phyloP scores from a whole-genome alignment of 2,113 vertebrate genomes.

The Hoplias malabaricus region DNA sequence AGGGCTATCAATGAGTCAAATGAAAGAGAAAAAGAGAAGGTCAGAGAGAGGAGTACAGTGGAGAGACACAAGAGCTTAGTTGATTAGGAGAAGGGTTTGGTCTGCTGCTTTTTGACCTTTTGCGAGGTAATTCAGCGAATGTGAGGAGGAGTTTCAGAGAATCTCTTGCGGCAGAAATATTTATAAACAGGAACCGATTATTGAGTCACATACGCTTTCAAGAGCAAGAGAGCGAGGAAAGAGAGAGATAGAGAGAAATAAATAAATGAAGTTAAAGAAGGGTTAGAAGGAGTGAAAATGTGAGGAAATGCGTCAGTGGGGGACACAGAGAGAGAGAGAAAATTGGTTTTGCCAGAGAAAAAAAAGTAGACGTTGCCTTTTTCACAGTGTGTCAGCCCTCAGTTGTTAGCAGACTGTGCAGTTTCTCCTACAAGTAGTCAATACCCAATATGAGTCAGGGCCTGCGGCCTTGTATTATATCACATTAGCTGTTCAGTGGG shows the following conservation, averaged over 20 bases:
- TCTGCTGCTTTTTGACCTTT: background rate
- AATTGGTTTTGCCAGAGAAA: background rate
- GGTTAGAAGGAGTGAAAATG: background rate
- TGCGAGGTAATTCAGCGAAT: background rate
- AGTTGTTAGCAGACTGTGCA: background rate
- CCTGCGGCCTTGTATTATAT: background rate
- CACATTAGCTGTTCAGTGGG: background rate
- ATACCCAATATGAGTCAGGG: background rate
- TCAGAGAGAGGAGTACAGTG: background rate
- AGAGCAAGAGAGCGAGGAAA: background rate
- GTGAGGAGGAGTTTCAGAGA: conserved; percentile 1
- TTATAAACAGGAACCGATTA: conserved; percentile 27
- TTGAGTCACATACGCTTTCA: conserved; percentile 27
- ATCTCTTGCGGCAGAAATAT: conserved; percentile 28
- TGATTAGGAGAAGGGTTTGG: background rate
- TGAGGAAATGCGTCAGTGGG: background rate
- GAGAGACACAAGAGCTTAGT: background rate
- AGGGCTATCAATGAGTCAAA: background rate
- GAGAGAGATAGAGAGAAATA: background rate
- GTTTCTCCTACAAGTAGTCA: background rate
- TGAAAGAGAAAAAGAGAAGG: background rate
- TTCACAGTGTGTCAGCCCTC: background rate
- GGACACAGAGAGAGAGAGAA: background rate
- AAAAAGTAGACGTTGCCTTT: background rate
- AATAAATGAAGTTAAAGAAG: background rate